These are phyloP conservation scores for Amblyraja radiata DNA, from an alignment of 2,797 vertebrate species.

Conservation along the genomic window DNA sequence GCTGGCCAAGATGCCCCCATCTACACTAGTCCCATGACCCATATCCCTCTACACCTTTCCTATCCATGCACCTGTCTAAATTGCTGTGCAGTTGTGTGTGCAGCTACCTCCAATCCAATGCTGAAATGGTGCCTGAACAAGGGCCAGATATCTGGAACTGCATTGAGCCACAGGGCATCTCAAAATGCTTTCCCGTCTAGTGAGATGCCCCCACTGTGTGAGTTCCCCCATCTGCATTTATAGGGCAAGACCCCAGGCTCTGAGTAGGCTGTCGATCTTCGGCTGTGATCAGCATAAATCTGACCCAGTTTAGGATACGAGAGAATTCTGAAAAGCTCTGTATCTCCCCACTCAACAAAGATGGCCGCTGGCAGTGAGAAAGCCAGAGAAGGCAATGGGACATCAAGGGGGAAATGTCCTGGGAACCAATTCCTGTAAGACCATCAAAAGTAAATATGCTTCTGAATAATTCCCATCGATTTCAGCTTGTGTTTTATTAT, in stretches of 20 bases:
- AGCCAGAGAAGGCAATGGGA: background rate
- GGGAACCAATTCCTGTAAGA: background rate
- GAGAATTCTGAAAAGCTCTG: background rate
- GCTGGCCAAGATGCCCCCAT: no score
- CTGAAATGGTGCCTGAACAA: no score
- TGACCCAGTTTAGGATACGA: background rate
- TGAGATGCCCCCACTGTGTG: background rate
- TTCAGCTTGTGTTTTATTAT: constrained; percentile 30
- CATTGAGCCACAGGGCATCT: background rate
- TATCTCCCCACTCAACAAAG: background rate
- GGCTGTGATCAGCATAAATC: no score
- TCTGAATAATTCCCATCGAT: constrained; percentile 27
- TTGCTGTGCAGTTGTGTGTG: no score
- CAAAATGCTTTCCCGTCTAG: background rate
- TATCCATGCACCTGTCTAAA: no score
- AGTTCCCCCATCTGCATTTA: background rate
- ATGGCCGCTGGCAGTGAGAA: background rate
- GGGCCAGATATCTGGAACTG: background rate
- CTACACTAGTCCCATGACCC: no score
- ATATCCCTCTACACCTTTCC: no score
- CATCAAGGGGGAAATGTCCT: background rate
- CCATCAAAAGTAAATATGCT: constrained; percentile 17
- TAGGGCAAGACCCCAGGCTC: background rate
- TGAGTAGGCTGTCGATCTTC: background rate
- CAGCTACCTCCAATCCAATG: background rate